Evolutionary conservation across 2,797 vertebrate species (phyloP).

Genomic region (Sebastes nivosus): DNA sequence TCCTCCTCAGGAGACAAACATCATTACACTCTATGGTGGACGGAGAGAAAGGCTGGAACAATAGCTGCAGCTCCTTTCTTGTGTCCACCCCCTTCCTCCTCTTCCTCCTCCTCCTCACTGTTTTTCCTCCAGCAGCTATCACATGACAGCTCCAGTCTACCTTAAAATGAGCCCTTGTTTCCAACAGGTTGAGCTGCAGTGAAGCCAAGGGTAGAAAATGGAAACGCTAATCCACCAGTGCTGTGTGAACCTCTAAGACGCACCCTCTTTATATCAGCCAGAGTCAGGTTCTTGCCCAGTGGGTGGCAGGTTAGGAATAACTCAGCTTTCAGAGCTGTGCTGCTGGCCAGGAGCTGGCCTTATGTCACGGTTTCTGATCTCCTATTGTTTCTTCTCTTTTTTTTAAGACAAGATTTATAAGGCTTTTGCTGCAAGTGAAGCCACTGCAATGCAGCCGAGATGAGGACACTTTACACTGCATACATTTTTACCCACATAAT

Average conservation of each 20-base stretch:
- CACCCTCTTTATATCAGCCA: conserved; percentile 47
- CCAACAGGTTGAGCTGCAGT: conserved; percentile 58
- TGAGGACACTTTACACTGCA: background rate
- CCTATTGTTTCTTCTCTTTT: conserved; percentile 17
- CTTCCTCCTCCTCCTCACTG: conserved; percentile 26
- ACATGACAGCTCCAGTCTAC: conserved; percentile 66
- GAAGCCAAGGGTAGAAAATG: conserved; percentile 65
- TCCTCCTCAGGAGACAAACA: conserved; percentile 56
- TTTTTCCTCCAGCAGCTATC: conserved; percentile 63
- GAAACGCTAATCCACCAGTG: conserved; percentile 64
- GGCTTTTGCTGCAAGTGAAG: conserved; percentile 37
- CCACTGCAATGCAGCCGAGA: background rate
- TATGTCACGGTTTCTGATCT: conserved; percentile 45
- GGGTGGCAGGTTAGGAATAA: conserved; percentile 62
- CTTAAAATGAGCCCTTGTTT: conserved; percentile 69
- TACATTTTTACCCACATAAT: background rate
- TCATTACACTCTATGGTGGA: conserved; percentile 38
- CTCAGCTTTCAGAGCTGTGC: conserved; percentile 33
- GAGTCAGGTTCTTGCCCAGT: conserved; percentile 63
- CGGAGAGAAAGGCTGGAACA: conserved; percentile 57
- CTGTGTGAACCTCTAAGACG: conserved; percentile 48
- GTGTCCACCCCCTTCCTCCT: conserved; percentile 22
- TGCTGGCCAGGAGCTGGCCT: conserved; percentile 18
- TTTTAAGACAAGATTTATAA: conserved; percentile 17
- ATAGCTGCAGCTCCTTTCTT: conserved; percentile 47